phyloP scores from a whole-genome alignment of 2,113 vertebrate genomes.

The Ancistrus triradiatus region DNA sequence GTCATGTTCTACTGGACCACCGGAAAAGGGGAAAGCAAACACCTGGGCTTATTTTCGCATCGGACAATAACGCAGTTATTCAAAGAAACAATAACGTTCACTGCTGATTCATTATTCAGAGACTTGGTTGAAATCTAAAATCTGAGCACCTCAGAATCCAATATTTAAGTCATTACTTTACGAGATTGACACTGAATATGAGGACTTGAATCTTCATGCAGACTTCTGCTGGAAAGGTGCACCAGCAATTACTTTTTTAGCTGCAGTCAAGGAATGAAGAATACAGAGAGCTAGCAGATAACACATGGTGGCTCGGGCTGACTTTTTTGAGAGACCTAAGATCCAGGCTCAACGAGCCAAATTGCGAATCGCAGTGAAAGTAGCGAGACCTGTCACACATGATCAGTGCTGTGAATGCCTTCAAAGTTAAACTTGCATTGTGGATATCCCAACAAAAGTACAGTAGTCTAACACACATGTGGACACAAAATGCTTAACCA shows the following conservation, averaged over 20 bases:
- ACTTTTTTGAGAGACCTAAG: slow-evolving; percentile 35
- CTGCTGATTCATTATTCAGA: slow-evolving; percentile 3
- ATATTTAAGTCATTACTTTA: slow-evolving; percentile 35
- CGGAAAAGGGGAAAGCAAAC: too few relatives aligned
- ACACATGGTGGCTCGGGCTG: slow-evolving; percentile 22
- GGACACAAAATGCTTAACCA: slow-evolving; percentile 15
- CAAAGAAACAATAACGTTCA: background rate
- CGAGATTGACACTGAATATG: slow-evolving; percentile 23
- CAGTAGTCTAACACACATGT: slow-evolving; percentile 8
- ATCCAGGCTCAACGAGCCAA: slow-evolving; percentile 20
- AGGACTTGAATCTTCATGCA: slow-evolving; percentile 28
- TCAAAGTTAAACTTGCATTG: slow-evolving; percentile 18
- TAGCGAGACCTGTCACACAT: slow-evolving; percentile 19
- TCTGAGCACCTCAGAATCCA: background rate
- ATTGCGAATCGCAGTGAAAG: slow-evolving; percentile 23
- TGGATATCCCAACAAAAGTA: slow-evolving; percentile 22
- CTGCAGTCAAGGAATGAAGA: slow-evolving; percentile 29
- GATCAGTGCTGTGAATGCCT: slow-evolving; percentile 22
- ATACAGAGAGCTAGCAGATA: slow-evolving; percentile 30
- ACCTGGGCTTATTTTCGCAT: too few relatives aligned
- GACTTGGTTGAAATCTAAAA: slow-evolving; percentile 21
- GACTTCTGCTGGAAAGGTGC: slow-evolving; percentile 18
- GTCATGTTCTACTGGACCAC: too few relatives aligned
- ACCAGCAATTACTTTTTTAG: slow-evolving; percentile 12
- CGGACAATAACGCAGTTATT: too few relatives aligned